Base-by-base conservation (phyloP, 2,888 invertebrate species). In the Nomada fucata region DNA sequence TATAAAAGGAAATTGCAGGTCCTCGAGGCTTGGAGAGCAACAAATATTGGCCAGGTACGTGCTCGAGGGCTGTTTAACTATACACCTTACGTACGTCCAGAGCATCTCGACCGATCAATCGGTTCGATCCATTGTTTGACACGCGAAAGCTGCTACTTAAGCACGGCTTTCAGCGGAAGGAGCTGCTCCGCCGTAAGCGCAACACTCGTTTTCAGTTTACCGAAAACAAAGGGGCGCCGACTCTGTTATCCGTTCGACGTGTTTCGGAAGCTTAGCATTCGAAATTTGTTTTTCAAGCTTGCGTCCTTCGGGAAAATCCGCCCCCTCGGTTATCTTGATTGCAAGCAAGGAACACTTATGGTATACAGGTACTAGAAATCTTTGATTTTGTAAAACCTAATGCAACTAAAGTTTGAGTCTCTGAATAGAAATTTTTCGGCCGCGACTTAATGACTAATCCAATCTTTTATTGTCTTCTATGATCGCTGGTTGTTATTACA, bases 61-160 rank as follows among this genome's bases (percentile, higher is more conserved):
- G 82, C 83, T 82, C 82, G 69, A 88, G 82, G 79, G 55, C 74
- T 80, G 82, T 84, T 86, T 76, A 65, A 61, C 75, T 81, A 84
- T 84, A 83, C 78, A 79, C 79, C 71, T 83, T 84, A 86, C 84
- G 65, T 76, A 86, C 84, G 68, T 76, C 68, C 71, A 86, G 84
- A 86, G 80, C 85, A 86, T 84, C 85, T 88, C 63, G 79, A 83
- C 78, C 76, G 76, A 85, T 85, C 88, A 88, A 86, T 88, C 85
- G 76, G 42, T 26, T 11, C 63, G 74, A 79, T 76, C 79, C 76
- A 85, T 88, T 88, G 88, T 88, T 88, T 83, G 79, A 88, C 84
- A 67, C 71, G 47, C 67, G 63, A 80, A 84, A 87, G 77, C 77
- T 65, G 75, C 83, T 85, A 83, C 85, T 85, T 86, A 88, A 88